Conservation (phyloP, 2,113 vertebrate genomes). For the Scomber scombrus region DNA sequence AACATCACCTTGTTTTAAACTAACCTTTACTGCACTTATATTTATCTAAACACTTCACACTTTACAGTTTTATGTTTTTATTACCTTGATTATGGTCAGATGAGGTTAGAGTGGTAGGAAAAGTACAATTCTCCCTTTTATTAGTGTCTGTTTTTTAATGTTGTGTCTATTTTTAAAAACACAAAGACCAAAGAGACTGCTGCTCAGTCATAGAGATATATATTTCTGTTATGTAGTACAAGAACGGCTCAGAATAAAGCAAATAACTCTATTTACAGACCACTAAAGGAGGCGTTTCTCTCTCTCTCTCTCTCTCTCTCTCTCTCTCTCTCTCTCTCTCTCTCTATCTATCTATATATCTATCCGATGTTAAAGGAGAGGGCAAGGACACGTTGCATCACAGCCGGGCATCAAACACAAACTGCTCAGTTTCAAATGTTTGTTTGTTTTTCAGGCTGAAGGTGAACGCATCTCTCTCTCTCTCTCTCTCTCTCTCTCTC, state of each 20-base stretch:
- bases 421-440: constrained; percentile 9
- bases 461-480: neutral
- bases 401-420: constrained; percentile 8
- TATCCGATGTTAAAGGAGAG: constrained; percentile 51
- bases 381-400: constrained; percentile 64
- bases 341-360: too few species aligned
- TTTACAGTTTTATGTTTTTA: too few species aligned
- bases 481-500: too few species aligned
- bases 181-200: neutral
- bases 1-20: too few species aligned
- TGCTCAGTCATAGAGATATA: neutral
- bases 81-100: too few species aligned
- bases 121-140: too few species aligned
- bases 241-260: neutral
- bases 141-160: neutral
- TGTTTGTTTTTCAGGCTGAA: neutral
- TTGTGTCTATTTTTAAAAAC: neutral
- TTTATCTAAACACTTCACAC: too few species aligned
- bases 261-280: neutral
- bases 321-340: too few species aligned
- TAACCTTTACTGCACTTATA: too few species aligned
- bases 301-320: too few species aligned
- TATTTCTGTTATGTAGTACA: neutral
- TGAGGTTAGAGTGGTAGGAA: too few species aligned
- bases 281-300: neutral